These are phyloP conservation scores for Myopa tessellatipennis DNA, from an alignment of 2,888 invertebrate genomes.

Conservation along the genomic window DNA sequence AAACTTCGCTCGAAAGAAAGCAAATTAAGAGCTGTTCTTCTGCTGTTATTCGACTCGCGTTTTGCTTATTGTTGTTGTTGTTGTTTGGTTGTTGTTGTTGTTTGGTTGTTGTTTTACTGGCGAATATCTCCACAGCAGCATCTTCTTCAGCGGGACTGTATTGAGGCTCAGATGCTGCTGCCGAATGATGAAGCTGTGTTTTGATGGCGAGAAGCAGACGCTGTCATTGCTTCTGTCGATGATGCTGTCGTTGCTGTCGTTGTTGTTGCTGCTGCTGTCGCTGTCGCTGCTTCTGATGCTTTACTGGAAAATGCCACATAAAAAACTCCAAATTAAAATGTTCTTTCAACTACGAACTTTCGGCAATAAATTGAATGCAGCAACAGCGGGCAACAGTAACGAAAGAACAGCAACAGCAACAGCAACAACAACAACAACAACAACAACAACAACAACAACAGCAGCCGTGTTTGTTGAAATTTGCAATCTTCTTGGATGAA, in stretches of 20 bases:
- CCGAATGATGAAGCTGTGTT: background rate
- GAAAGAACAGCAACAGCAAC: conserved; percentile 16
- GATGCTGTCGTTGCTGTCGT: background rate
- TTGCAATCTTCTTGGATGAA: conserved; percentile 44
- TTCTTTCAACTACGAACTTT: conserved; percentile 67
- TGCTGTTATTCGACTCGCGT: background rate
- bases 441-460: conserved; percentile 37
- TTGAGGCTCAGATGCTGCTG: background rate
- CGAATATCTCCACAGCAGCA: background rate
- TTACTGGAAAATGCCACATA: conserved; percentile 33
- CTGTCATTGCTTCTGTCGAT: background rate
- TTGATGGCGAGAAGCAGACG: background rate
- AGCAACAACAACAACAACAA: conserved; percentile 47
- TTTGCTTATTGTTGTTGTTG: conserved; percentile 49
- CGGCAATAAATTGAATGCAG: conserved; percentile 49
- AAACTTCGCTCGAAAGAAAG: background rate
- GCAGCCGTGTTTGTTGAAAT: conserved; percentile 50
- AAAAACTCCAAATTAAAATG: conserved; percentile 65
- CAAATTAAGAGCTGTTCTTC: background rate
- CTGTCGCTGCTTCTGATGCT: background rate
- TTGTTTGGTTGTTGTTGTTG: conserved; percentile 49
- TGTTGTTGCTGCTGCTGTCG: background rate
- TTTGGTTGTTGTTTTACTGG: conserved; percentile 49
- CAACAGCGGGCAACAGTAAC: conserved; percentile 30
- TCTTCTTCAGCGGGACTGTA: background rate